These are phyloP conservation scores for Hiodon tergisus DNA, from an alignment of 2,113 vertebrate genomes.

Conservation along the genomic window DNA sequence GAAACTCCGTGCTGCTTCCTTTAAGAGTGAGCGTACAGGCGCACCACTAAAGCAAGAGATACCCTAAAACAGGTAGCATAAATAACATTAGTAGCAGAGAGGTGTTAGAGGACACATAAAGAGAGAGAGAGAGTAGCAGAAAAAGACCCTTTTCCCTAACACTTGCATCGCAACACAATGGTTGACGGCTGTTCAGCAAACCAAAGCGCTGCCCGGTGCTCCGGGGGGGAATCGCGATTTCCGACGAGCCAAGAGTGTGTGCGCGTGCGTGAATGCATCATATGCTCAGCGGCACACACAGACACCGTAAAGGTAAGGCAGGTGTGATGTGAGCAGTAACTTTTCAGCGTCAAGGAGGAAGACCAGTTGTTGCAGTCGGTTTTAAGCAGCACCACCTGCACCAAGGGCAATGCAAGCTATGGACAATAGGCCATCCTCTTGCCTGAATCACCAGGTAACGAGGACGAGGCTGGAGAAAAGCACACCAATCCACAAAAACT, in stretches of 20 bases:
- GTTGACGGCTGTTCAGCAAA: not conserved
- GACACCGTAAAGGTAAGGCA: not conserved
- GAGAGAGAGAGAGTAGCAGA: not conserved
- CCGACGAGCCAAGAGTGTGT: too few species aligned
- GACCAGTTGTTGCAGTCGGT: not conserved
- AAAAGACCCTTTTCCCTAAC: not conserved
- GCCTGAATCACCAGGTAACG: too few species aligned
- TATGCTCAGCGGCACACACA: not conserved
- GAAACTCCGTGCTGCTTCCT: not conserved
- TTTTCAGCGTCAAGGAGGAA: not conserved
- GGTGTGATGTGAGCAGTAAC: not conserved
- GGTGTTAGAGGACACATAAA: not conserved
- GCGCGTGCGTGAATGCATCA: not conserved
- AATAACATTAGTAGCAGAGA: not conserved
- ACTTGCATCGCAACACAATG: not conserved
- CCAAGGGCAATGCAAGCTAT: too few species aligned
- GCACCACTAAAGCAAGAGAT: too few species aligned
- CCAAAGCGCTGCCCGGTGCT: not conserved
- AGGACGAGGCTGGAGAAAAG: too few species aligned
- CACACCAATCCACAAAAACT: too few species aligned
- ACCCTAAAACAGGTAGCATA: too few species aligned
- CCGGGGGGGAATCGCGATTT: too few species aligned
- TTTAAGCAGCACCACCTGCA: too few species aligned
- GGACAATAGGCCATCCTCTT: too few species aligned
- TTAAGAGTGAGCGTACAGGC: not conserved